Conservation (phyloP, 1,140 invertebrate species). For the Muscidifurax raptorellus region DNA sequence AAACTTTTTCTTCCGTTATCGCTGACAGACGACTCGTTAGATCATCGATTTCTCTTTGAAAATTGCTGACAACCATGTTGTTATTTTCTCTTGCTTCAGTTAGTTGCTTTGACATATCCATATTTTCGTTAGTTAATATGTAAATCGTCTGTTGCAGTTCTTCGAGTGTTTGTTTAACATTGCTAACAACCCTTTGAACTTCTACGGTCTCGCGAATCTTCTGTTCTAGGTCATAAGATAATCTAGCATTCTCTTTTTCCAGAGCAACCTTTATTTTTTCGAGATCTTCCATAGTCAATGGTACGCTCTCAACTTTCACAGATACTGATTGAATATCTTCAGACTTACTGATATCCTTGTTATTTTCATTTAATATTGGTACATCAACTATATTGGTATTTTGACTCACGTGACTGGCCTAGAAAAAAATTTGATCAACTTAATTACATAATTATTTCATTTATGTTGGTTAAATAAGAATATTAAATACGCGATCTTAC, state of each 20-base stretch:
- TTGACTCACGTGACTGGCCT: not conserved
- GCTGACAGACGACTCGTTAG: conserved; percentile 53
- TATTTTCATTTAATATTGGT: conserved; percentile 21
- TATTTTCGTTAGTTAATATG: conserved; percentile 66
- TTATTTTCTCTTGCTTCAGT: conserved; percentile 54
- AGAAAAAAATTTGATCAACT: conserved; percentile 12
- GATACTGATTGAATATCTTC: not conserved
- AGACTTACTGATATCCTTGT: not conserved
- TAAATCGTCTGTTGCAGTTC: conserved; percentile 63
- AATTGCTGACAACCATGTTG: conserved; percentile 50
- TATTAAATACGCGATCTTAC: conserved; percentile 23
- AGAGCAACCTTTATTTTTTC: conserved; percentile 52
- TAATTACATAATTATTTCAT: not conserved
- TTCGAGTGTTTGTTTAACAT: conserved; percentile 63
- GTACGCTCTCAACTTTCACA: conserved; percentile 16
- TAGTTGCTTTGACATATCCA: conserved; percentile 62
- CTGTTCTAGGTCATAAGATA: conserved; percentile 57
- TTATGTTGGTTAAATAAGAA: not conserved
- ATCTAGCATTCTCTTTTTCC: conserved; percentile 61
- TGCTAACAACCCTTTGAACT: conserved; percentile 60
- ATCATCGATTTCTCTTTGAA: conserved; percentile 57
- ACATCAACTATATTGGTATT: not conserved
- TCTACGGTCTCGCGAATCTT: conserved; percentile 65
- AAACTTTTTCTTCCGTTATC: conserved; percentile 57
- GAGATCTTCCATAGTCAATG: conserved; percentile 50